A percentile compares a stretch with the other conserved stretches of the same genome.
Conservation (phyloP, 2,113 vertebrate species). For the Atlantisia rogersi region DNA sequence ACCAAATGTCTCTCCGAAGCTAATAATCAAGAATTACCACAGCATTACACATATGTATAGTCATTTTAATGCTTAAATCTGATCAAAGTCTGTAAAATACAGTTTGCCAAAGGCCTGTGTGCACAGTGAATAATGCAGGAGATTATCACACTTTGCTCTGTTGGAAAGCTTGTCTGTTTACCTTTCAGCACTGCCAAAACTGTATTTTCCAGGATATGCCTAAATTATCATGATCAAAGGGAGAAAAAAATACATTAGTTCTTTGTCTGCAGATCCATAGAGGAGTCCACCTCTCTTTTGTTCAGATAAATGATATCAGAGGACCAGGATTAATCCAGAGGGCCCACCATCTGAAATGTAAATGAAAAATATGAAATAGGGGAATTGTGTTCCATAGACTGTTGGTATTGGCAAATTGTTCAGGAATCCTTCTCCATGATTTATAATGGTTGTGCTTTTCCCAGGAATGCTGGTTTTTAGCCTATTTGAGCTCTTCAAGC, state of each 20-base stretch:
- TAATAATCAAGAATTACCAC: background rate
- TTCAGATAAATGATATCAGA: background rate
- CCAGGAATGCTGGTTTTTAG: background rate
- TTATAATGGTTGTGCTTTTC: background rate
- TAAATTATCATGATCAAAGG: background rate
- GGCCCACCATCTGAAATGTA: background rate
- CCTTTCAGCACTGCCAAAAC: background rate
- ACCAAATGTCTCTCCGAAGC: background rate
- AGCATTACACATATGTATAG: background rate
- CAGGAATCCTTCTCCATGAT: background rate
- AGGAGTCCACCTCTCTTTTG: background rate
- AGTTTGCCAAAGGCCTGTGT: background rate
- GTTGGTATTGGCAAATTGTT: background rate
- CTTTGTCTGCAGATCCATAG: background rate
- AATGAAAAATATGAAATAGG: background rate
- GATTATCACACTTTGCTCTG: background rate
- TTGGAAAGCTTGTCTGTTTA: background rate
- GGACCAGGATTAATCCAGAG: background rate
- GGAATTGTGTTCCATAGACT: background rate
- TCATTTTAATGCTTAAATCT: background rate
- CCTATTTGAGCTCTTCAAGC: background rate
- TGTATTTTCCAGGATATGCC: background rate
- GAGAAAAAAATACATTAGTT: background rate
- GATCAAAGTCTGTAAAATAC: background rate
- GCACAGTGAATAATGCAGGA: background rate